Evolutionary conservation across 2,888 invertebrate genomes (phyloP).

Genomic region (Thysanoteuthis rhombus): DNA sequence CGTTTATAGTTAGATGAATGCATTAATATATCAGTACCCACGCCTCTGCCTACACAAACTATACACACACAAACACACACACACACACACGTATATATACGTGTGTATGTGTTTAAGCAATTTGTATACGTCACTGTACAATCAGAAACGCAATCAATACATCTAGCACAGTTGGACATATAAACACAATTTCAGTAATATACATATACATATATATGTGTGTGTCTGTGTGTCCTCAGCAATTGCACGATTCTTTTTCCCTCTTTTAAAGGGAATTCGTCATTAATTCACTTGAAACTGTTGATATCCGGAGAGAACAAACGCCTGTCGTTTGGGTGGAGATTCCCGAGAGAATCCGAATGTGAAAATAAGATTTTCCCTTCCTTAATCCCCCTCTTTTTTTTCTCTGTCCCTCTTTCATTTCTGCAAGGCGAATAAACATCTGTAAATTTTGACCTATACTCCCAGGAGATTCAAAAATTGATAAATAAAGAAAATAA

Average conservation of each 20-base stretch:
- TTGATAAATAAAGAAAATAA: neutral
- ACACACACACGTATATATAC: neutral
- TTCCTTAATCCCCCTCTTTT: neutral
- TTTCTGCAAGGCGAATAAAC: neutral
- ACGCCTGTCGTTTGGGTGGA: neutral
- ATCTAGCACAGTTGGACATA: neutral
- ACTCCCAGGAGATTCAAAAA: neutral
- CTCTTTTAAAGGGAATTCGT: neutral
- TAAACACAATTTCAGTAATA: neutral
- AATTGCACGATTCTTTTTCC: neutral
- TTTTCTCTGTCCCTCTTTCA: neutral
- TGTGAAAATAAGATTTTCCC: neutral
- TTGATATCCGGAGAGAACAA: neutral
- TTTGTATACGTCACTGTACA: neutral
- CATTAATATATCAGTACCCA: no score
- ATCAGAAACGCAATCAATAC: neutral
- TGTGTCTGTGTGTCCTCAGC: neutral
- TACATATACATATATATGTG: neutral
- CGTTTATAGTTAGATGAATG: no score
- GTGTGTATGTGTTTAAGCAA: neutral
- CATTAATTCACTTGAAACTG: neutral
- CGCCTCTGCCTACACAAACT: no score
- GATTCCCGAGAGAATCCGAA: neutral
- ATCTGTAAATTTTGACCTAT: neutral
- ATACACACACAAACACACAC: no score